Evolutionary conservation across 1,140 invertebrate species (phyloP).

Genomic region (Ceratina calcarata): DNA sequence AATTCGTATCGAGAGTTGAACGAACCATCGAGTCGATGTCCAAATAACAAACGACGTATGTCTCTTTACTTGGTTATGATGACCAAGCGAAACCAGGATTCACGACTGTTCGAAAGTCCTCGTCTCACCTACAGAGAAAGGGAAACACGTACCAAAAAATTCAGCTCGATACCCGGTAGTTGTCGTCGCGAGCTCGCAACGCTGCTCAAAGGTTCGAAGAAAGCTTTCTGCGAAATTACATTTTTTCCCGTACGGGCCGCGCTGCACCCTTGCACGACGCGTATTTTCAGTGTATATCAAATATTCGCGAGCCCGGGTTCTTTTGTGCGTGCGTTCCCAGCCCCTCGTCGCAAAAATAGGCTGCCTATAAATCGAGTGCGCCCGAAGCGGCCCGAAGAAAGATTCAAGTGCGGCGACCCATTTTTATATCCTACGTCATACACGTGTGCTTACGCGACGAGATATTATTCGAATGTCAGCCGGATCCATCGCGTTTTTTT

Average conservation of each 20-base stretch:
- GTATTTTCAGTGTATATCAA: constrained; percentile 30
- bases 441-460: constrained; percentile 7
- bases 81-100: no score
- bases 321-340: constrained; percentile 30
- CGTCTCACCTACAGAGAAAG: no score
- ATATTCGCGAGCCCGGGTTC: constrained; percentile 29
- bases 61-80: background rate
- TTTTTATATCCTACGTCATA: constrained; percentile 27
- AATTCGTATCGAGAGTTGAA: no score
- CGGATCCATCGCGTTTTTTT: background rate
- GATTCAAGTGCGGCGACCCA: constrained; percentile 37
- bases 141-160: background rate
- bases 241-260: constrained; percentile 26
- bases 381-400: background rate
- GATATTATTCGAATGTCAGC: constrained; percentile 35
- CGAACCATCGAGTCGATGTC: no score
- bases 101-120: no score
- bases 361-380: constrained; percentile 26
- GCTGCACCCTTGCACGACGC: background rate
- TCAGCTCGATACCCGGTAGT: constrained; percentile 13
- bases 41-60: no score
- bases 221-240: constrained; percentile 48
- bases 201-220: constrained; percentile 1
- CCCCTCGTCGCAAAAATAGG: constrained; percentile 31
- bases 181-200: background rate